Base-by-base conservation (phyloP, 35 echinoderm and acorn worm species). In the Ophioderma brevispina region DNA sequence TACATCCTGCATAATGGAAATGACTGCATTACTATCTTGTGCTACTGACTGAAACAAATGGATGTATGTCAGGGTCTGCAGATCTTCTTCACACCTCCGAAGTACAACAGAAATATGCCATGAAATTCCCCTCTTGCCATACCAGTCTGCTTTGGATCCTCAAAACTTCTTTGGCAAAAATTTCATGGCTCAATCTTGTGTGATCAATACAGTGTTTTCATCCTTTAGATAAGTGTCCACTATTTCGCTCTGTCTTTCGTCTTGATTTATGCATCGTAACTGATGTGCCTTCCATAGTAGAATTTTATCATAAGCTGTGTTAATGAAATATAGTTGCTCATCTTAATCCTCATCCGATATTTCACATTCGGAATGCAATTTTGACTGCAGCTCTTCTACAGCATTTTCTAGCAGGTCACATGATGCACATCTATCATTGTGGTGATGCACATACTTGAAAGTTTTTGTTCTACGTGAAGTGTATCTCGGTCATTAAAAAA, bases 161-260 rank as follows among this genome's bases (percentile, higher is more conserved):
- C 52, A 28, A 31, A 34, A 76, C 37, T 87, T 87, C 39, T 19
- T 76, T 14, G 85, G 85, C 18, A 87, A 31, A 76, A 76, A 87
- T 39, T 87, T 70, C 35, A 87, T 85, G 14, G 83, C 83, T 49
- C 83, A 85, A 87, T 87, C 64, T 35, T 87, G 85, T 37, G 39
- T 77, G 0, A 87, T 31, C 36, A 85, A 63, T 19, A 85, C 37
- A 31, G 1, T 4, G 25, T 76, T 64, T 70, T 64, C 56, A 55
- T 85, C 82, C 23, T 55, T 36, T 30, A 55, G 32, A 33, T 85
- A 46, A 0, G 8, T 52, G 21, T 52, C 46, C 8, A 85, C n/a
- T 50, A 64, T 28, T 35, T 85, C 15, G 32, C 18, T 28, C 33
- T 31, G 81, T 43, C 28, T 59, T 36, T 64, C 37, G 36, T 75